Evolutionary conservation across 2,888 invertebrate genomes (phyloP).

Genomic region (Ceramica pisi): DNA sequence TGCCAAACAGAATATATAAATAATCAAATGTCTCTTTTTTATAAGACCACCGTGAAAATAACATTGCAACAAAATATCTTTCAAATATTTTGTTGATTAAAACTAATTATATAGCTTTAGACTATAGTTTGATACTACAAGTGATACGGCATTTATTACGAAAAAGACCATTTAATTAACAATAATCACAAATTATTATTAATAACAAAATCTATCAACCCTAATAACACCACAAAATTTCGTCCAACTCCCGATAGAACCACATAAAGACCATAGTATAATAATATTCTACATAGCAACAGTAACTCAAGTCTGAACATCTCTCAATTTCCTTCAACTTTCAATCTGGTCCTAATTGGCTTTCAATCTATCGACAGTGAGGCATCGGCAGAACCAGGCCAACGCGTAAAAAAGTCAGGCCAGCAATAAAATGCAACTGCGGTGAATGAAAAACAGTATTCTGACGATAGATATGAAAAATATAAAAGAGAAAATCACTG

Average conservation of each 20-base stretch:
- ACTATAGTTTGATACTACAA: too few relatives aligned
- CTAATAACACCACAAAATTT: not conserved
- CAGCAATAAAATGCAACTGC: slow-evolving; percentile 64
- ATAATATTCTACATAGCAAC: slow-evolving; percentile 4
- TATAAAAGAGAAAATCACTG: slow-evolving; percentile 47
- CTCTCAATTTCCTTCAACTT: slow-evolving; percentile 44
- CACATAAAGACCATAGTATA: slow-evolving; percentile 3
- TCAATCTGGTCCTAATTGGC: slow-evolving; percentile 56
- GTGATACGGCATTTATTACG: too few relatives aligned
- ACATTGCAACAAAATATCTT: too few relatives aligned
- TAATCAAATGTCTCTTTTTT: too few relatives aligned
- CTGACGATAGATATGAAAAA: slow-evolving; percentile 54
- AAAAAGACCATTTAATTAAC: too few relatives aligned
- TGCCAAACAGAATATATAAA: too few relatives aligned
- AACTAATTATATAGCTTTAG: too few relatives aligned
- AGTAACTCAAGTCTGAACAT: slow-evolving; percentile 3
- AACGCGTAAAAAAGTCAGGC: slow-evolving; percentile 57
- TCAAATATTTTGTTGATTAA: too few relatives aligned
- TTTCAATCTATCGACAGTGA: slow-evolving; percentile 45
- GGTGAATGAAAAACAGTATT: slow-evolving; percentile 64
- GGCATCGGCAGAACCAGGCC: slow-evolving; percentile 57
- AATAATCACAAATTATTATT: not conserved
- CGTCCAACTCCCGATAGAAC: not conserved
- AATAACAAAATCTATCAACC: not conserved
- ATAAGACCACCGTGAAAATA: too few relatives aligned